A percentile compares a stretch with the other conserved stretches of the same genome.
phyloP scores from a whole-genome alignment of 2,888 invertebrate species.

The Megamerina dolium region DNA sequence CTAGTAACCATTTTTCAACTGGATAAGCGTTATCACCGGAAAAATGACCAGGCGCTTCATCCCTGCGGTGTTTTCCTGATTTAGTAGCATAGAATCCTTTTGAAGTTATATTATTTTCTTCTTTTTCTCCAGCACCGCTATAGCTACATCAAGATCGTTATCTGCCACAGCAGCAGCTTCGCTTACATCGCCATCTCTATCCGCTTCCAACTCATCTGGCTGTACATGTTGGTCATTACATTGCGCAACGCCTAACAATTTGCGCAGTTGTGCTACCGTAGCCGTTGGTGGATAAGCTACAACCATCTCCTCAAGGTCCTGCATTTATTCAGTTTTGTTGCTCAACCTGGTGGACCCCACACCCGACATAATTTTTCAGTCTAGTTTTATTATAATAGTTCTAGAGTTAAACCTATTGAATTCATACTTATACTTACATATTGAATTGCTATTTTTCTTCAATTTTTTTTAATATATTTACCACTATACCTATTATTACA shows the following conservation, averaged over 20 bases:
- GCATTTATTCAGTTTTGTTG: neutral
- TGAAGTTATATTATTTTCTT: conserved; percentile 2
- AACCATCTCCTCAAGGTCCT: neutral
- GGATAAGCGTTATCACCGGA: conserved; percentile 6
- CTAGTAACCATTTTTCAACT: conserved; percentile 4
- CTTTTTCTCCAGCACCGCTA: conserved; percentile 1
- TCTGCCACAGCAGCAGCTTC: neutral
- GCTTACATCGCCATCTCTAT: neutral
- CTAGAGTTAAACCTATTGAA: too few relatives aligned
- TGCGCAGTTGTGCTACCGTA: conserved; percentile 1
- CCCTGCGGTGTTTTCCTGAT: neutral
- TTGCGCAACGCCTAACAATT: neutral
- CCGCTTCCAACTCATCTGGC: neutral
- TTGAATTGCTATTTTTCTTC: too few relatives aligned
- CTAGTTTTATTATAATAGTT: too few relatives aligned
- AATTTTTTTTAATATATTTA: too few relatives aligned
- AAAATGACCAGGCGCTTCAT: conserved; percentile 4
- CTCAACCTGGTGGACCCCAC: neutral
- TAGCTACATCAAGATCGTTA: neutral
- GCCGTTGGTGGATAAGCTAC: neutral
- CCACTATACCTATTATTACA: too few relatives aligned
- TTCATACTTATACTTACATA: too few relatives aligned
- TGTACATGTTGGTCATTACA: neutral
- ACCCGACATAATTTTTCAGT: conserved; percentile 3
- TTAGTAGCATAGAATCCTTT: neutral